Evolutionary conservation across 2,797 vertebrate genomes (phyloP).

Genomic region (Mormyrops attenuatus): DNA sequence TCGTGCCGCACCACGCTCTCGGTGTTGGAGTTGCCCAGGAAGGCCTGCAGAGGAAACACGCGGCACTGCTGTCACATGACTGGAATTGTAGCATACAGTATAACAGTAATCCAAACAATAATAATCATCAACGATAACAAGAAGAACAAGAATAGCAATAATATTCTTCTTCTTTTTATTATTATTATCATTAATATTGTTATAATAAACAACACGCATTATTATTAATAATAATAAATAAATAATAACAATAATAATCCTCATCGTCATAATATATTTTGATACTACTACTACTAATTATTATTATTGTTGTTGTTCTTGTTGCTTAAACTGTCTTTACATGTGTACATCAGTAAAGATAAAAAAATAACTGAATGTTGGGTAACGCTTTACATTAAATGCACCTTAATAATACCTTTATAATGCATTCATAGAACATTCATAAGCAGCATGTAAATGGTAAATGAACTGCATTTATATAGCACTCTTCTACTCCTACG

Average conservation of each 20-base stretch:
- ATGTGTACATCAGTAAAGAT: neutral
- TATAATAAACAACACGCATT: too few species aligned
- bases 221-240: too few species aligned
- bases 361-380: neutral
- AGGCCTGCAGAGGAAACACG: slow-evolving; percentile 61
- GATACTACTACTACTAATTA: neutral
- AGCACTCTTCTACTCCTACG: too few species aligned
- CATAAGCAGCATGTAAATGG: too few species aligned
- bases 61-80: neutral
- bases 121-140: neutral
- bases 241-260: too few species aligned
- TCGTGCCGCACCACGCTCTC: slow-evolving; percentile 78
- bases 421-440: neutral
- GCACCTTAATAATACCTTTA: neutral
- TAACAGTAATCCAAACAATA: neutral
- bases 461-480: too few species aligned
- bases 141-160: neutral
- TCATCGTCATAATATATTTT: too few species aligned
- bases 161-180: too few species aligned
- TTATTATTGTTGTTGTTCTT: neutral
- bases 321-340: neutral
- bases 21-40: slow-evolving; percentile 84
- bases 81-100: neutral
- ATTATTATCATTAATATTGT: neutral
- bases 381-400: neutral